phyloP scores from a whole-genome alignment of 2,113 vertebrate species.

The Microcebus griseorufus region DNA sequence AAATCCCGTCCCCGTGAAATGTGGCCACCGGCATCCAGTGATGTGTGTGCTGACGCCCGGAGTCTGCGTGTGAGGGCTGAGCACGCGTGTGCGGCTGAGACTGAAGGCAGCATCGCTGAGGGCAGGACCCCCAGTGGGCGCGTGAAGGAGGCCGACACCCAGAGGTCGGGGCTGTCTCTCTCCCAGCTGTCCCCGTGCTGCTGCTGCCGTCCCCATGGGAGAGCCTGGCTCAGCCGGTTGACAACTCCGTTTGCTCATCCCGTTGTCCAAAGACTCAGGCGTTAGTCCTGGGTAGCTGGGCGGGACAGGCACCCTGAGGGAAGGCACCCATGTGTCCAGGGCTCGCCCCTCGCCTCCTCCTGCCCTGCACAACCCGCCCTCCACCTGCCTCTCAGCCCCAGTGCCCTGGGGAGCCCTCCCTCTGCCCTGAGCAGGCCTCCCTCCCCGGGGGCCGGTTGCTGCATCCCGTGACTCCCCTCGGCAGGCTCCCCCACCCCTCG shows the following conservation, averaged over 20 bases:
- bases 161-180: background rate
- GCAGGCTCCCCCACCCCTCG: fast-evolving
- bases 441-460: fast-evolving
- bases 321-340: no score
- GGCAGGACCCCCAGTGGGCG: fast-evolving
- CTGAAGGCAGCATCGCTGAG: fast-evolving
- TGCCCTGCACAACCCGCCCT: background rate
- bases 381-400: fast-evolving
- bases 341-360: fast-evolving
- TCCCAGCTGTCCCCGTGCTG: background rate
- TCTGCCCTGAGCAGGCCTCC: fast-evolving
- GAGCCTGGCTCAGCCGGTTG: no score
- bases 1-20: background rate
- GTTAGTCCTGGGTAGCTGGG: background rate
- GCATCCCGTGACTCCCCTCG: fast-evolving
- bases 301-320: fast-evolving
- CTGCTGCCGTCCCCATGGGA: fast-evolving
- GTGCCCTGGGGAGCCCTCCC: background rate
- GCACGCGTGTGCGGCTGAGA: background rate
- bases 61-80: background rate
- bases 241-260: background rate
- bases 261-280: background rate
- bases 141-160: fast-evolving
- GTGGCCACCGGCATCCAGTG: background rate
- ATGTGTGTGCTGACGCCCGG: background rate